Percentiles rank a stretch among this genome's conserved stretches.
phyloP scores from a whole-genome alignment of 1,140 invertebrate genomes.

The Homarus americanus region DNA sequence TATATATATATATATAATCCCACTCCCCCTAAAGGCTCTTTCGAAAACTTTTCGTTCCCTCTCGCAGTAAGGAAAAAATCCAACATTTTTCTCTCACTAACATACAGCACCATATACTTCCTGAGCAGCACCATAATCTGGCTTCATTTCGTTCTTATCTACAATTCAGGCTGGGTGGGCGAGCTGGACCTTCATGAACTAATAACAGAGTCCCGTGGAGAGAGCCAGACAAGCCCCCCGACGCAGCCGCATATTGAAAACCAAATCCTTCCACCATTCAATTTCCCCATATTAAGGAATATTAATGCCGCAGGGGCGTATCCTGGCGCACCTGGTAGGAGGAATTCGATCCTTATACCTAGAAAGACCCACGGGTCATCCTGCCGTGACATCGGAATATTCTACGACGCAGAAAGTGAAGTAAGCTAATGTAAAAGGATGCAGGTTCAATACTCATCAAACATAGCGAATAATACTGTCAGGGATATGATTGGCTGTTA shows the following conservation, averaged over 20 bases:
- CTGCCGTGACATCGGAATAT: too few relatives aligned
- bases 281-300: constrained; percentile 65
- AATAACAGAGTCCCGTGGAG: constrained; percentile 7
- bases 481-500: constrained; percentile 3
- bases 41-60: too few relatives aligned
- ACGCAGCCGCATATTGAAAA: constrained; percentile 58
- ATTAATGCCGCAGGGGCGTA: constrained; percentile 42
- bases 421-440: constrained; percentile 31
- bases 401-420: constrained; percentile 8
- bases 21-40: too few relatives aligned
- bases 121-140: constrained; percentile 3
- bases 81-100: neutral
- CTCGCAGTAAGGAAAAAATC: neutral
- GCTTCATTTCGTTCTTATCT: constrained; percentile 33
- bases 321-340: neutral
- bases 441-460: constrained; percentile 25
- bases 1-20: too few relatives aligned
- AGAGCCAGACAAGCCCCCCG: neutral
- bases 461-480: neutral
- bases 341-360: neutral
- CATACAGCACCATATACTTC: constrained; percentile 9
- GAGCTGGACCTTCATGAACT: constrained; percentile 6
- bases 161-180: neutral
- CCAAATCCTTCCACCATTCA: constrained; percentile 43
- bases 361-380: neutral